These are phyloP conservation scores for Hippolais icterina DNA, from an alignment of 2,113 vertebrate species.

Conservation along the genomic window DNA sequence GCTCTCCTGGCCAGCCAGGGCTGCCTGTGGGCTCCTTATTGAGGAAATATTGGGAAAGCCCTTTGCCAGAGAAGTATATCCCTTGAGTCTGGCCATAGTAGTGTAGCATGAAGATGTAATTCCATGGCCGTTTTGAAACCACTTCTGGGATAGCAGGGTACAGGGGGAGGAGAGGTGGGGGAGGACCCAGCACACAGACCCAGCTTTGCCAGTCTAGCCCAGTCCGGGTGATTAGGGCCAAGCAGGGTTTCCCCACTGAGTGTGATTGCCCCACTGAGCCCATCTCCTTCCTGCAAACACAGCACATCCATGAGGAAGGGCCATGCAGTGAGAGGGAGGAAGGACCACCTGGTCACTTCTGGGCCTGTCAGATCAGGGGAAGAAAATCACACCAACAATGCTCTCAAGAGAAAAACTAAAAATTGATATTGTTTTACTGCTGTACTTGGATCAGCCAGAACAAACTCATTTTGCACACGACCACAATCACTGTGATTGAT, in stretches of 20 bases:
- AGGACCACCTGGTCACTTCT: accelerated
- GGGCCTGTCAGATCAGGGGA: neutral
- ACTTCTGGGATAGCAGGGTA: accelerated
- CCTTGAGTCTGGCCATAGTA: neutral
- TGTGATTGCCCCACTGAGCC: neutral
- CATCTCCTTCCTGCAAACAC: neutral
- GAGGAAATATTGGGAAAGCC: neutral
- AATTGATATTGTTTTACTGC: neutral
- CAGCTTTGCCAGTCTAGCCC: accelerated
- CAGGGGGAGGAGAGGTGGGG: neutral
- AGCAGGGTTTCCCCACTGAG: neutral
- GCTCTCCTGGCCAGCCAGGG: neutral
- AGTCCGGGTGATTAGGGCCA: accelerated
- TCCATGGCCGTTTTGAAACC: accelerated
- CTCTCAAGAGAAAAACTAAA: neutral
- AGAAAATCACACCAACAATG: neutral
- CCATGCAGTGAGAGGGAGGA: neutral
- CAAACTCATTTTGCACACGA: neutral
- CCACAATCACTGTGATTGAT: neutral
- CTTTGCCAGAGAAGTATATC: neutral
- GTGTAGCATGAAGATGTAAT: neutral
- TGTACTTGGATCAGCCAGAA: neutral
- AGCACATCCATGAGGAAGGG: neutral
- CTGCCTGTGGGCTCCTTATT: neutral
- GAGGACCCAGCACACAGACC: neutral